These are phyloP conservation scores for Sphinx pinastri DNA, from an alignment of 2,888 invertebrate genomes.

Conservation along the genomic window DNA sequence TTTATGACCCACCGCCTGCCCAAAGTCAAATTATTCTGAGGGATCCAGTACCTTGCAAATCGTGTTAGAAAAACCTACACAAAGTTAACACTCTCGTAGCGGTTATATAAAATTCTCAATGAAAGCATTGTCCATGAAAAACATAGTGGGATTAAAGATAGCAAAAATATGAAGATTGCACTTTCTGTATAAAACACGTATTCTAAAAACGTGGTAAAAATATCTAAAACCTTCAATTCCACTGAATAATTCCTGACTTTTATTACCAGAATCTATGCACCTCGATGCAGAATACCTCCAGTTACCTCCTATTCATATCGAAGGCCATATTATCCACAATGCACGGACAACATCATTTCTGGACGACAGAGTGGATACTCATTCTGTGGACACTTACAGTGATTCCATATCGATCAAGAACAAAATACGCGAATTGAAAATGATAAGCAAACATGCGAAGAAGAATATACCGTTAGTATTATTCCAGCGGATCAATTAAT, in stretches of 20 bases:
- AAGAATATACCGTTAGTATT: background rate
- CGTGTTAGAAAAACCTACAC: too few species aligned
- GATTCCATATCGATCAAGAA: conserved; percentile 64
- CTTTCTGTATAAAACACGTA: too few species aligned
- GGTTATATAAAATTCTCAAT: too few species aligned
- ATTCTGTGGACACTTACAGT: conserved; percentile 26
- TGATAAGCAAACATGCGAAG: conserved; percentile 34
- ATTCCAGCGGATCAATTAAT: background rate
- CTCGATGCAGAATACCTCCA: conserved; percentile 43
- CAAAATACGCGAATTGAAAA: conserved; percentile 68
- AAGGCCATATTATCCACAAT: conserved; percentile 46
- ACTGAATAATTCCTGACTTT: background rate
- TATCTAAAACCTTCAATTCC: background rate
- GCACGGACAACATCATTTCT: conserved; percentile 30
- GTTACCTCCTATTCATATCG: conserved; percentile 65
- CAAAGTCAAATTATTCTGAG: too few species aligned
- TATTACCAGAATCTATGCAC: conserved; percentile 37
- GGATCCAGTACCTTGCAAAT: too few species aligned
- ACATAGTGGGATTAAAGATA: too few species aligned
- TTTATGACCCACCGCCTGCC: too few species aligned
- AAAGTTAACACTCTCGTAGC: too few species aligned
- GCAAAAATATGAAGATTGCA: too few species aligned
- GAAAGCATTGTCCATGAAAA: too few species aligned
- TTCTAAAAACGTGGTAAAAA: too few species aligned
- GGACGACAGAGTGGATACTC: conserved; percentile 13